phyloP scores from a whole-genome alignment of 2,888 invertebrate species.

The Lycia hirtaria region DNA sequence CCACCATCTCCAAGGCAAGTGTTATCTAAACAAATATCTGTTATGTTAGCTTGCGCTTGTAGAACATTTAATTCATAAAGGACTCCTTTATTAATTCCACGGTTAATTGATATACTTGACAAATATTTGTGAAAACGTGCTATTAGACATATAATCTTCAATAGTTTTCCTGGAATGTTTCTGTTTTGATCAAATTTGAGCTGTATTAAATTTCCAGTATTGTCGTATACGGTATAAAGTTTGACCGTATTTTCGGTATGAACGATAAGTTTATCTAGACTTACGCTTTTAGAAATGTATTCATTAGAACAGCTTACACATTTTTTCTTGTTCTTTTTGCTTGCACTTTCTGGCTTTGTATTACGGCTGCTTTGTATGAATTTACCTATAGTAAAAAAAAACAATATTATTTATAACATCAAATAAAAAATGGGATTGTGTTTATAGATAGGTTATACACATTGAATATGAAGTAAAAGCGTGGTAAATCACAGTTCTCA shows the following conservation, averaged over 20 bases:
- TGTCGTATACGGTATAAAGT: slow-evolving; percentile 53
- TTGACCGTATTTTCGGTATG: slow-evolving; percentile 31
- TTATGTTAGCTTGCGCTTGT: background rate
- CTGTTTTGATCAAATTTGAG: slow-evolving; percentile 55
- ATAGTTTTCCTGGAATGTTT: slow-evolving; percentile 50
- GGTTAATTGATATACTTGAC: slow-evolving; percentile 51
- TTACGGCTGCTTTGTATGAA: background rate
- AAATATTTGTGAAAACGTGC: slow-evolving; percentile 51
- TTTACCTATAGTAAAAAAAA: background rate
- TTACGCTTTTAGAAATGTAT: background rate
- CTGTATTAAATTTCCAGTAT: slow-evolving; percentile 48
- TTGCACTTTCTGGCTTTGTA: background rate
- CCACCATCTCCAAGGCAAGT: background rate
- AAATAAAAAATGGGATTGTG: no score
- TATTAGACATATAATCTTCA: slow-evolving; percentile 56
- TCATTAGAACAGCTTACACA: background rate
- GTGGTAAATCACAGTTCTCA: no score
- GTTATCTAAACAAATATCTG: slow-evolving; percentile 21
- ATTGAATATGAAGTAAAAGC: no score
- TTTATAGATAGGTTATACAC: no score
- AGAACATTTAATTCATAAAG: slow-evolving; percentile 6
- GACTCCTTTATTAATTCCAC: slow-evolving; percentile 43
- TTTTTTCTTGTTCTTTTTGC: background rate
- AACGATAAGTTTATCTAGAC: background rate
- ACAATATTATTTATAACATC: background rate